Evolutionary conservation across 1,140 invertebrate genomes (phyloP), one percentile per base, ranked within the genome.

Genomic region (Maconellicoccus hirsutus): DNA sequence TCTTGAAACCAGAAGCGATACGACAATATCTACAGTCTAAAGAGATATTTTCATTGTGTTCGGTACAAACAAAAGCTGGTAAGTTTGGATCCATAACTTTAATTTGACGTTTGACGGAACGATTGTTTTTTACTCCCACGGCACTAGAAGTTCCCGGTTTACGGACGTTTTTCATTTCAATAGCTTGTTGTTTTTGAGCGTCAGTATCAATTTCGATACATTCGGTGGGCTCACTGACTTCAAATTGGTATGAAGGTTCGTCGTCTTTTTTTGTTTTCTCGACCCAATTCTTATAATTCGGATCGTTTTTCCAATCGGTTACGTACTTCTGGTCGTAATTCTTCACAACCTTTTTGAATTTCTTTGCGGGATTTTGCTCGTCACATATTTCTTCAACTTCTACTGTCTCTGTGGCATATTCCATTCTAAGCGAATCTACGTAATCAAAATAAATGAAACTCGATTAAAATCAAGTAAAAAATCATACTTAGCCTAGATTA

Each of bases 61-160:
- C 61, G 61, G 61, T 66, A 16, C 61, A 66, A 66, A 66, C 61
- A 25, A 66, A 66, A 66, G 61, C 21, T 1, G 61, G 61, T 26
- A 66, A 23, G 25, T 66, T 66, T 23, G 61, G 61, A 25, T 66
- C 61, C 61, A 66, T 66, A 66, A 66, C 61, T 66, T 26, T 66
- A 66, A 66, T 66, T 25, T 66, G 61, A 22, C 61, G 61, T 66
- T 66, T 66, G 3, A 23, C 61, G 21, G 61, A 10, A 23, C 61
- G 61, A 66, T 66, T 66, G 21, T 66, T 66, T 22, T 26, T 66
- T 8, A 4, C 22, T 14, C 3, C 3, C 3, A 22, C 25, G 4
- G 21, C 22, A 23, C 16, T 66, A 10, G 61, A 25, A 14, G 42
- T 6, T 8, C 42, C 42, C 6, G 42, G 42, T 66, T 66, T 66